Percentiles rank a stretch among this genome's conserved stretches.
phyloP scores from a whole-genome alignment of 2,888 invertebrate genomes.

The Luperina testacea region DNA sequence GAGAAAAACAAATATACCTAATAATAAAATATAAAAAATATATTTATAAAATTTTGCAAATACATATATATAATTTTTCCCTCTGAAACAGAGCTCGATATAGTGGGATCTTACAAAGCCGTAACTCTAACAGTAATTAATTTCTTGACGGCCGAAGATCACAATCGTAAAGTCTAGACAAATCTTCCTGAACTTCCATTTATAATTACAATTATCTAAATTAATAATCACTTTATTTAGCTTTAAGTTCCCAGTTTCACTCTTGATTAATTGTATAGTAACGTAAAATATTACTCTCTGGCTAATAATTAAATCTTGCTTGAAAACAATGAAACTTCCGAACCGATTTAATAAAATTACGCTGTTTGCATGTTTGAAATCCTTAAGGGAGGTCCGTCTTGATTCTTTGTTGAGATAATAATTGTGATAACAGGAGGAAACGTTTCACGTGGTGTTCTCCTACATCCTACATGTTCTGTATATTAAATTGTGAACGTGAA shows the following conservation, averaged over 20 bases:
- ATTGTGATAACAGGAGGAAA: background rate
- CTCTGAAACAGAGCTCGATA: background rate
- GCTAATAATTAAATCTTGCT: background rate
- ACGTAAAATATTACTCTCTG: background rate
- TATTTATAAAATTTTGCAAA: too few species aligned
- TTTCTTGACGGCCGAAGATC: slow-evolving; percentile 27
- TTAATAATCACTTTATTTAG: slow-evolving; percentile 29
- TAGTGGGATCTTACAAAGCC: background rate
- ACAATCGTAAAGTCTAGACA: slow-evolving; percentile 29
- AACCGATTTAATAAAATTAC: background rate
- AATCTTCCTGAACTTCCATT: slow-evolving; percentile 23
- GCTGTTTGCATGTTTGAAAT: background rate
- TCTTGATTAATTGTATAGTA: slow-evolving; percentile 24
- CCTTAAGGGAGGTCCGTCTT: background rate
- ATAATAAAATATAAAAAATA: too few species aligned
- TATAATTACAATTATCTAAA: slow-evolving; percentile 44
- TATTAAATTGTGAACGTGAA: too few species aligned
- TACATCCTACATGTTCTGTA: too few species aligned
- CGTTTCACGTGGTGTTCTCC: background rate
- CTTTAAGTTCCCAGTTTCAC: slow-evolving; percentile 18
- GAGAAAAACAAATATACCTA: too few species aligned
- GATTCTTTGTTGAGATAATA: background rate
- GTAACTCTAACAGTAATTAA: slow-evolving; percentile 28
- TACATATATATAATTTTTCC: too few species aligned
- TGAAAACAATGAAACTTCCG: background rate